phyloP scores from a whole-genome alignment of 1,140 invertebrate genomes.

The Drosophila sp. region DNA sequence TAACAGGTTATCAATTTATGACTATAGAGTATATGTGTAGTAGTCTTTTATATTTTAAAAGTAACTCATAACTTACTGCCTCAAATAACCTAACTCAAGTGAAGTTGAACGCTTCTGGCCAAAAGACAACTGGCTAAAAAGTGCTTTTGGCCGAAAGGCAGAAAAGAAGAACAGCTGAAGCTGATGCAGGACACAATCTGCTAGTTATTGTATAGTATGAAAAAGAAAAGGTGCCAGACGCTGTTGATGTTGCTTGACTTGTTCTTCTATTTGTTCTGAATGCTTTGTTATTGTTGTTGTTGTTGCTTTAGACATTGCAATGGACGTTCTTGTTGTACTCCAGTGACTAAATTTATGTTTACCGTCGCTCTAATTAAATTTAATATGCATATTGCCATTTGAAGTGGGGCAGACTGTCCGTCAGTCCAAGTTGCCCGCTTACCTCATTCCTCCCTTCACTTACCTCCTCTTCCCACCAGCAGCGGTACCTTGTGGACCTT shows the following conservation, averaged over 20 bases:
- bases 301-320: conserved; percentile 19
- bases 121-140: conserved; percentile 14
- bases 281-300: conserved; percentile 6
- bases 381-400: conserved; percentile 81
- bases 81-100: conserved; percentile 34
- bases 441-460: neutral
- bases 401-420: conserved; percentile 57
- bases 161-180: conserved; percentile 3
- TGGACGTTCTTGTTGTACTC: conserved; percentile 35
- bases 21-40: too few relatives aligned
- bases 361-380: conserved; percentile 79
- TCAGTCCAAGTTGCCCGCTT: conserved; percentile 27
- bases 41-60: neutral
- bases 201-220: conserved; percentile 14
- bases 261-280: conserved; percentile 4
- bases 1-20: too few relatives aligned
- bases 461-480: neutral
- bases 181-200: conserved; percentile 20
- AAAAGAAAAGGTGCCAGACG: conserved; percentile 24
- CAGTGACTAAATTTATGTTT: conserved; percentile 75
- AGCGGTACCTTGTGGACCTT: conserved; percentile 38
- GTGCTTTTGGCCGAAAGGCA: conserved; percentile 15
- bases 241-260: conserved; percentile 6
- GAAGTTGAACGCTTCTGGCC: conserved; percentile 29
- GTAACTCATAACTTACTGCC: conserved; percentile 21